phyloP scores from a whole-genome alignment of 2,113 vertebrate species.

The Thalassoma bifasciatum region DNA sequence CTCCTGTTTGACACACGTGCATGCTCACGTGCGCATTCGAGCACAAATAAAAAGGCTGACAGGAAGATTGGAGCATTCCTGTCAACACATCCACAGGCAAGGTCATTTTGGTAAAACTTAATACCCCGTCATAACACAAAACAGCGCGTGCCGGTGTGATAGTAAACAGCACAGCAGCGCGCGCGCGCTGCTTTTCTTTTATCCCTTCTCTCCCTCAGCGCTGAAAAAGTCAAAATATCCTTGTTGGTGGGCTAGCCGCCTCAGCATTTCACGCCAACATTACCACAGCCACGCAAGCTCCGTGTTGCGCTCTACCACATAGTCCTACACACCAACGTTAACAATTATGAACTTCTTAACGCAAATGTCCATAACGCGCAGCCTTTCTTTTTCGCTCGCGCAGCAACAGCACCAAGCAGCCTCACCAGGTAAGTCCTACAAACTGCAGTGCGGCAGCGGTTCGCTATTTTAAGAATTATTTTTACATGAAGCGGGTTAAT shows the following conservation, averaged over 20 bases:
- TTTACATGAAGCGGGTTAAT: slow-evolving; percentile 75
- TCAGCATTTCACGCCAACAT: slow-evolving; percentile 2
- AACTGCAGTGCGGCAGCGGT: slow-evolving; percentile 82
- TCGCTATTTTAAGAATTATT: slow-evolving; percentile 74
- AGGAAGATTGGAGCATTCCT: not conserved
- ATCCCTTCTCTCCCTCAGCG: slow-evolving; percentile 13
- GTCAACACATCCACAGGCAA: slow-evolving; percentile 36
- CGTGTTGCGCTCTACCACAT: not conserved
- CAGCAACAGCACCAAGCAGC: slow-evolving; percentile 35
- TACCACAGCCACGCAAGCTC: not conserved
- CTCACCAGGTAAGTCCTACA: slow-evolving; percentile 47
- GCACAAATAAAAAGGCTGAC: not conserved
- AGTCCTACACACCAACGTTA: slow-evolving; percentile 23
- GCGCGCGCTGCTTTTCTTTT: not conserved
- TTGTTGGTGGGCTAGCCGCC: not conserved
- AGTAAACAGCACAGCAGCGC: slow-evolving; percentile 14
- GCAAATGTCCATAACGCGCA: not conserved
- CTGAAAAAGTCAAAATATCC: slow-evolving; percentile 21
- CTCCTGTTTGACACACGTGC: not conserved
- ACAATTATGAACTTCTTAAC: slow-evolving; percentile 24
- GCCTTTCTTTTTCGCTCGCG: not conserved
- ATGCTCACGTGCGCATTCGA: not conserved
- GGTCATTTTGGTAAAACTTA: slow-evolving; percentile 52
- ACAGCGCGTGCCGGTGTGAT: slow-evolving; percentile 2
- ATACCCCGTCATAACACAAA: slow-evolving; percentile 6